A percentile compares a stretch with the other conserved stretches of the same genome.
These are phyloP conservation scores for Anolis apletophallus DNA, from an alignment of 2,797 vertebrate species.

Conservation along the genomic window DNA sequence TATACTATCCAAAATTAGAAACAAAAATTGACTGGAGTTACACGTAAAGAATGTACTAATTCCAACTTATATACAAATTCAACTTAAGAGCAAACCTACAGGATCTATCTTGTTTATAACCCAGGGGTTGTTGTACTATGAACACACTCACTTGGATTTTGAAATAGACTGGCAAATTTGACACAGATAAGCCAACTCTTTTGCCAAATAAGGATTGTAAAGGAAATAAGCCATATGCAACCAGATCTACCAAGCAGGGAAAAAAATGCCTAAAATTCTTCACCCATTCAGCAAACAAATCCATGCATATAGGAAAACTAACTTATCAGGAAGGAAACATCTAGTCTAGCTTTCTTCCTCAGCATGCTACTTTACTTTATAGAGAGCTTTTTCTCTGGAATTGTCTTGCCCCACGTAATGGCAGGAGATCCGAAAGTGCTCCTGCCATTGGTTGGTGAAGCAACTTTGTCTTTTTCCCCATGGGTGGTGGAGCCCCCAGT, in stretches of 20 bases:
- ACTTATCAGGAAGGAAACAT: background rate
- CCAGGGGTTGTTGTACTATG: background rate
- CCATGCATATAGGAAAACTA: background rate
- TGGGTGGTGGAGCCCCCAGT: no score
- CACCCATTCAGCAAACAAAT: background rate
- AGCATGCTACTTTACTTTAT: background rate
- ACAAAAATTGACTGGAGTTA: no score
- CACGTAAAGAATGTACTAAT: no score
- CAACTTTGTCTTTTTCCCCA: background rate
- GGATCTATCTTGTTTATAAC: no score
- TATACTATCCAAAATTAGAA: no score
- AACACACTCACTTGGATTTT: conserved; percentile 45
- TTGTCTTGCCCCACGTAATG: background rate
- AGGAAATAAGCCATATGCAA: background rate
- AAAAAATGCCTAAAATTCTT: background rate
- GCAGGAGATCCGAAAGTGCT: background rate
- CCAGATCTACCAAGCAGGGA: background rate
- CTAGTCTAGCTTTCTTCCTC: background rate
- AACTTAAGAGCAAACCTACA: no score
- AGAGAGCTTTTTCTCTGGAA: background rate
- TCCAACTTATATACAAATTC: no score
- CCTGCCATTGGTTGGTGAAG: no score
- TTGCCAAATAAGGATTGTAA: background rate
- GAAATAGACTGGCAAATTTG: conserved; percentile 23
- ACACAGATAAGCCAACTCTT: background rate